These are phyloP conservation scores for Glaucopsyche alexis DNA, from an alignment of 2,888 invertebrate species.

Conservation along the genomic window DNA sequence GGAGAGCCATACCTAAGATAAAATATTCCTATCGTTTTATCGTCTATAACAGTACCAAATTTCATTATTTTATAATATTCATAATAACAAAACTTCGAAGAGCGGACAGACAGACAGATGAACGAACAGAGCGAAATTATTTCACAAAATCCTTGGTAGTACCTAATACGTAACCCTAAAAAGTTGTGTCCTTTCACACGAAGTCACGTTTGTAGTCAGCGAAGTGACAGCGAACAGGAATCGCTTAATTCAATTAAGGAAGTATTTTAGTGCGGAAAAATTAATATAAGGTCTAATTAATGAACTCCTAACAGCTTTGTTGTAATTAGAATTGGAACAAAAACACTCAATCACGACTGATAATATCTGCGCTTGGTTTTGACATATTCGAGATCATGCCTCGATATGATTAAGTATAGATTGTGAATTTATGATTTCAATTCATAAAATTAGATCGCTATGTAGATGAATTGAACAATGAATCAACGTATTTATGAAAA, in stretches of 20 bases:
- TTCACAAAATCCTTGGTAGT: too few species aligned
- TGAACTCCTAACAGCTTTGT: conserved; percentile 49
- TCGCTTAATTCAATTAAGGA: conserved; percentile 33
- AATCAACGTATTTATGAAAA: background rate
- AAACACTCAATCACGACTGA: conserved; percentile 62
- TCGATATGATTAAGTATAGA: background rate
- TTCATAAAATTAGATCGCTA: background rate
- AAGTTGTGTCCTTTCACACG: background rate
- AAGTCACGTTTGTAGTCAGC: background rate
- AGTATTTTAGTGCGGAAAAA: conserved; percentile 30
- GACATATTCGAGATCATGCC: conserved; percentile 23
- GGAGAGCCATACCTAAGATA: too few species aligned
- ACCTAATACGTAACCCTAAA: background rate
- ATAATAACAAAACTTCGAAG: too few species aligned
- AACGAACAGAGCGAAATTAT: too few species aligned
- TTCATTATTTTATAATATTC: too few species aligned
- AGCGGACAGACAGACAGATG: too few species aligned
- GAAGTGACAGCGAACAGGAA: conserved; percentile 23
- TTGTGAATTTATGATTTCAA: conserved; percentile 14
- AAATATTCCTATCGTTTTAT: too few species aligned
- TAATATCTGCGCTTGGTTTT: conserved; percentile 51
- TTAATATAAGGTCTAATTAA: conserved; percentile 39
- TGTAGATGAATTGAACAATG: background rate
- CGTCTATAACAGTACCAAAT: too few species aligned
- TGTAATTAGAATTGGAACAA: conserved; percentile 54